Evolutionary conservation across 2,888 invertebrate species (phyloP).

Genomic region (Polydrusus cervinus): DNA sequence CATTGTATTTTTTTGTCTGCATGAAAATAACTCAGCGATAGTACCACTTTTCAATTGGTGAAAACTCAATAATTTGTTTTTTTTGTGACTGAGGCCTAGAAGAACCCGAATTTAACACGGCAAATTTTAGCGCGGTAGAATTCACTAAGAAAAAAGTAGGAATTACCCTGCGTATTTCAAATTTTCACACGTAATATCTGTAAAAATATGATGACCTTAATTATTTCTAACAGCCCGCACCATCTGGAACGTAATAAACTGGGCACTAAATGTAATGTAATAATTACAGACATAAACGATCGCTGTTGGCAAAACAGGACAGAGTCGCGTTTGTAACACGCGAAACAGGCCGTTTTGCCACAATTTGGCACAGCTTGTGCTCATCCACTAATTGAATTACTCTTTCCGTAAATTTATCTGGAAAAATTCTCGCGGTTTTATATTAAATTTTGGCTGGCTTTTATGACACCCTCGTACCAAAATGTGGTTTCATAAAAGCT

Average conservation of each 20-base stretch:
- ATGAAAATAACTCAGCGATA: too few relatives aligned
- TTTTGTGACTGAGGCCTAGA: too few relatives aligned
- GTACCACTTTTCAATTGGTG: too few relatives aligned
- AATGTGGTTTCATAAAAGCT: not conserved
- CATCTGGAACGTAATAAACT: slow-evolving; percentile 28
- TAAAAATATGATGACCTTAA: slow-evolving; percentile 13
- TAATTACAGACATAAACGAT: slow-evolving; percentile 31
- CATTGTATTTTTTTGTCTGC: too few relatives aligned
- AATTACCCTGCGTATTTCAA: too few relatives aligned
- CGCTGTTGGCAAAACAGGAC: slow-evolving; percentile 21
- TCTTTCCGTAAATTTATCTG: slow-evolving; percentile 22
- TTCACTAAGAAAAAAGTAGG: too few relatives aligned
- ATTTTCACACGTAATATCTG: not conserved
- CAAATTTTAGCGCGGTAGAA: too few relatives aligned
- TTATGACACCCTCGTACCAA: not conserved
- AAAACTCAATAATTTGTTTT: too few relatives aligned
- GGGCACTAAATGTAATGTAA: slow-evolving; percentile 26
- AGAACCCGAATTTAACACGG: too few relatives aligned
- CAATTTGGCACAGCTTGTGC: slow-evolving; percentile 29
- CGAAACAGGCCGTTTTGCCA: slow-evolving; percentile 14
- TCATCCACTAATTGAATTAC: slow-evolving; percentile 25
- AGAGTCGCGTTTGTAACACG: slow-evolving; percentile 6
- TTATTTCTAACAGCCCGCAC: slow-evolving; percentile 6
- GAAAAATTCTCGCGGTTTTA: slow-evolving; percentile 26
- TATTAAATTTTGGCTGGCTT: slow-evolving; percentile 26